Conservation (phyloP, 2,797 vertebrate species). For the Anguilla pacifica region DNA sequence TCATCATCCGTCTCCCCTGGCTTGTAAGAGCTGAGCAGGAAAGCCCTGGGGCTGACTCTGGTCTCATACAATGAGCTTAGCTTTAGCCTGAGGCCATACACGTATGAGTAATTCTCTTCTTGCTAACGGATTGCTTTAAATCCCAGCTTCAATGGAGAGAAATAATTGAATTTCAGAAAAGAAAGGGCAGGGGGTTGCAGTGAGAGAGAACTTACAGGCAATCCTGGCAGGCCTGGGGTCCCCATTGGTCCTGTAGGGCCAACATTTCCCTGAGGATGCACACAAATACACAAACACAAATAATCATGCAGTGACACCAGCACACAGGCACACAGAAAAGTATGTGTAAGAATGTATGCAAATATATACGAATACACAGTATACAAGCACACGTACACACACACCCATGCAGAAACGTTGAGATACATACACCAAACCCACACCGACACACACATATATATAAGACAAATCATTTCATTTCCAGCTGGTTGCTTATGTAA, state of each 20-base stretch:
- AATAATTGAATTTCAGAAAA: not conserved
- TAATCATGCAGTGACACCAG: not conserved
- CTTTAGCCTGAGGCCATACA: not conserved
- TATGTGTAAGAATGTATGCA: not conserved
- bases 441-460: not conserved
- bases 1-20: not conserved
- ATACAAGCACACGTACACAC: not conserved
- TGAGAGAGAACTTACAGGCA: constrained; percentile 66
- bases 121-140: not conserved
- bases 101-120: not conserved
- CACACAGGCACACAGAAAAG: not conserved
- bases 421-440: not conserved
- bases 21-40: constrained; percentile 13
- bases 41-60: not conserved
- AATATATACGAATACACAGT: not conserved
- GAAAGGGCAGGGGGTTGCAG: not conserved
- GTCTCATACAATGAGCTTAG: constrained; percentile 6
- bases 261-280: constrained; percentile 66
- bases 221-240: constrained; percentile 66
- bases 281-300: constrained; percentile 21
- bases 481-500: not conserved
- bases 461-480: not conserved
- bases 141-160: not conserved
- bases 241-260: constrained; percentile 70
- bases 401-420: not conserved